Evolutionary conservation across 2,113 vertebrate genomes (phyloP).

Genomic region (Megaceryle maxima): DNA sequence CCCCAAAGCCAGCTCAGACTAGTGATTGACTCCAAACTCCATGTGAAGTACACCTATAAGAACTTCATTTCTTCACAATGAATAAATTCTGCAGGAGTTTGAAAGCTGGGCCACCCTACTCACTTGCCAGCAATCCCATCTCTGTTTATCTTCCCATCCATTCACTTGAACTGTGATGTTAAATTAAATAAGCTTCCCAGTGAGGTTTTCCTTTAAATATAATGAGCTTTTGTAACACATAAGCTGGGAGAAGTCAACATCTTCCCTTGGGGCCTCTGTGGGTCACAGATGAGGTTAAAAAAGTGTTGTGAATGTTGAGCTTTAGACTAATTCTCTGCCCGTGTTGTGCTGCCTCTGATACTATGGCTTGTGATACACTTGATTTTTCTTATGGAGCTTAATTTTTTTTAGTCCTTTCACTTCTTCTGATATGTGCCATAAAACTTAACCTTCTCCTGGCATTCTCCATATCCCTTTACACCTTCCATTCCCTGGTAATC

Average conservation of each 20-base stretch:
- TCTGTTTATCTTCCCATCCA: slow-evolving; percentile 55
- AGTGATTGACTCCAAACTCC: neutral
- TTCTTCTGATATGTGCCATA: neutral
- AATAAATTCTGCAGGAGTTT: neutral
- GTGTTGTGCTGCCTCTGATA: neutral
- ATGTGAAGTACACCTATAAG: neutral
- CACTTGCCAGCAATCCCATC: neutral
- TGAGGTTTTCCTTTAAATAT: slow-evolving; percentile 50
- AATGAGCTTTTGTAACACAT: slow-evolving; percentile 51
- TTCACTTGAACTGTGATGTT: neutral
- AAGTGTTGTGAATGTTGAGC: neutral
- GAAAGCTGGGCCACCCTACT: slow-evolving; percentile 17
- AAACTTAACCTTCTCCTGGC: neutral
- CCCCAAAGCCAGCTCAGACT: neutral
- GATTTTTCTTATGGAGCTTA: neutral
- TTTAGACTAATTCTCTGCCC: neutral
- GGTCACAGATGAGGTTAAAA: slow-evolving; percentile 37
- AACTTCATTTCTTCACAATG: neutral
- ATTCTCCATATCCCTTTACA: neutral
- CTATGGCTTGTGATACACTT: neutral
- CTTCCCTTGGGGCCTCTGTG: slow-evolving; percentile 1
- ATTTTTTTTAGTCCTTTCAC: neutral
- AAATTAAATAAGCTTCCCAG: slow-evolving; percentile 51
- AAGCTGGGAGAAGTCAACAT: slow-evolving; percentile 47
- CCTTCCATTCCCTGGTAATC: neutral